These are phyloP conservation scores for Folsomia manolachei DNA, from an alignment of 2,888 invertebrate genomes.

Conservation along the genomic window DNA sequence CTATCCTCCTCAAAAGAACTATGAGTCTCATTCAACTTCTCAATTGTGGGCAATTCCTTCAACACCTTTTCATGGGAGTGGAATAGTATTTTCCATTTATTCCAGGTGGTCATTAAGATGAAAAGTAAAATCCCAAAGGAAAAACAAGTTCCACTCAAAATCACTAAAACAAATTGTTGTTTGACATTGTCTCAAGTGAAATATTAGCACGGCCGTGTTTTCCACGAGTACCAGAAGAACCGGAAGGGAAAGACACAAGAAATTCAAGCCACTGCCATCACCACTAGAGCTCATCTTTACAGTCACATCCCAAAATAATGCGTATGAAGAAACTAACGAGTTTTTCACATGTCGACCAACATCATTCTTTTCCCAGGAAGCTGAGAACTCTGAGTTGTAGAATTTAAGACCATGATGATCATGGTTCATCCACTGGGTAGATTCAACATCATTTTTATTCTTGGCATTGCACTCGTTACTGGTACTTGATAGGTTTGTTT, in stretches of 20 bases:
- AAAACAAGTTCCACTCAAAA: constrained; percentile 40
- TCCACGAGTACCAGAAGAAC: constrained; percentile 40
- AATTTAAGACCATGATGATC: neutral
- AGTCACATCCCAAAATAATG: constrained; percentile 48
- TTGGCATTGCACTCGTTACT: neutral
- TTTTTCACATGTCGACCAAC: constrained; percentile 14
- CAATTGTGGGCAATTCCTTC: neutral
- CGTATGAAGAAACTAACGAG: constrained; percentile 33
- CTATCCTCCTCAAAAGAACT: too few relatives aligned
- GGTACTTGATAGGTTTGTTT: neutral
- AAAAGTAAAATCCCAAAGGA: constrained; percentile 29
- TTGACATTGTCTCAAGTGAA: constrained; percentile 25
- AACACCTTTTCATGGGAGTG: too few relatives aligned
- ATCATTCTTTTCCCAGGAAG: neutral
- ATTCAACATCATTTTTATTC: neutral
- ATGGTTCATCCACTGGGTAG: neutral
- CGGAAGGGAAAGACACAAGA: constrained; percentile 43
- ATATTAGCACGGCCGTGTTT: constrained; percentile 41
- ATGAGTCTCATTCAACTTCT: too few relatives aligned
- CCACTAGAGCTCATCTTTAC: too few relatives aligned
- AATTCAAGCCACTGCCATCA: constrained; percentile 21
- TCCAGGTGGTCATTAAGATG: constrained; percentile 1
- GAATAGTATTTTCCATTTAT: neutral
- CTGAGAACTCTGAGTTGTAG: neutral
- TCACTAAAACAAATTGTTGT: constrained; percentile 27